Evolutionary conservation across 2,113 vertebrate genomes (phyloP).

Genomic region (Diadophis punctatus): DNA sequence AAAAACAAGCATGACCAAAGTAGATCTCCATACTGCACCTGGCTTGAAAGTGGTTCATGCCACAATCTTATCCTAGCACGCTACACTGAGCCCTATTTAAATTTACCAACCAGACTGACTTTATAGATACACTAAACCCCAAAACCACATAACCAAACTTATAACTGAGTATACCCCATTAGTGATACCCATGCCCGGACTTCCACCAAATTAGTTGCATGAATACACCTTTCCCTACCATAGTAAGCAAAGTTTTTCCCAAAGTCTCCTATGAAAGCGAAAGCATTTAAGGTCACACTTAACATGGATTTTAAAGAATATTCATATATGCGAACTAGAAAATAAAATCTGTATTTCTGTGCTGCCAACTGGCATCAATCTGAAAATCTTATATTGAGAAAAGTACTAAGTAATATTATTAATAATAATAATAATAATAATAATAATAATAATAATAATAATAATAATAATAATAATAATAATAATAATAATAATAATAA

Average conservation of each 20-base stretch:
- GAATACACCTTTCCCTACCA: neutral
- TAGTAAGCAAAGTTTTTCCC: neutral
- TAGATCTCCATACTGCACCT: neutral
- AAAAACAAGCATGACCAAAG: neutral
- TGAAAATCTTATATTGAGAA: neutral
- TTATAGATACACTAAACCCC: neutral
- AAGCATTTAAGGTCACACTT: neutral
- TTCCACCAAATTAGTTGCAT: neutral
- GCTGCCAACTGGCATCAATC: neutral
- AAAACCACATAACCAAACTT: neutral
- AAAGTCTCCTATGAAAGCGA: neutral
- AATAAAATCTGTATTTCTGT: neutral
- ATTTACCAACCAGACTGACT: neutral
- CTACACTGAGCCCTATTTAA: neutral
- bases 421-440: no score
- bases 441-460: no score
- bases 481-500: no score
- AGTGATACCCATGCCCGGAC: neutral
- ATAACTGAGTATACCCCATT: neutral
- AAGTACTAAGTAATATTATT: neutral
- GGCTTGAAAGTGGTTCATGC: neutral
- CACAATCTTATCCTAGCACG: neutral
- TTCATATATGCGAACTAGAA: neutral
- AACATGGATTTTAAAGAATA: neutral
- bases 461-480: no score